Percentiles rank a stretch among this genome's conserved stretches.
These are phyloP conservation scores for rat (Rattus norvegicus) DNA, from an alignment of 2,113 vertebrate species.

Conservation along the genomic window DNA sequence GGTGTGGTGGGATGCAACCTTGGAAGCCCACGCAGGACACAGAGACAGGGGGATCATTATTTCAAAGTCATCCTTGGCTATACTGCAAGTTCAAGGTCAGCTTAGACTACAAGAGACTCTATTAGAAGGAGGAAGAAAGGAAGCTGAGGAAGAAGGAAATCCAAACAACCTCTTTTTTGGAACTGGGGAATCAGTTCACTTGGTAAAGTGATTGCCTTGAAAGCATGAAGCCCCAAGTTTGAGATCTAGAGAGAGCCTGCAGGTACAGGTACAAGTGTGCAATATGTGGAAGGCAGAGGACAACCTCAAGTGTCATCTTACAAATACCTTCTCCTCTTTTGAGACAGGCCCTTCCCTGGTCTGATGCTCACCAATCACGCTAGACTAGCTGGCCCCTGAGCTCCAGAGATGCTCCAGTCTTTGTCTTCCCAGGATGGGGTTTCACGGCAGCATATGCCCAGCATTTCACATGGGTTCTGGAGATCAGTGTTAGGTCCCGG, in stretches of 20 bases:
- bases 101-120: not conserved
- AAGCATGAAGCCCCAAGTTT: not conserved
- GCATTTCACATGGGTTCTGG: not conserved
- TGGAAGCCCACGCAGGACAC: not conserved
- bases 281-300: not conserved
- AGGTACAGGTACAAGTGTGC: too few species aligned
- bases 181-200: not conserved
- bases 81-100: not conserved
- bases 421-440: not conserved
- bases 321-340: not conserved
- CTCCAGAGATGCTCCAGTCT: not conserved
- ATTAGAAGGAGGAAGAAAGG: not conserved
- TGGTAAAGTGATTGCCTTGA: not conserved
- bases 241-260: not conserved
- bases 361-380: not conserved
- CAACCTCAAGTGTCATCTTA: not conserved
- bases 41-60: not conserved
- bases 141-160: not conserved
- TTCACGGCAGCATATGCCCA: not conserved
- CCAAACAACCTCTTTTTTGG: not conserved
- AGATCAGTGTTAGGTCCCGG: not conserved
- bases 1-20: not conserved
- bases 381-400: not conserved
- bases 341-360: not conserved
- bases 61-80: not conserved